Evolutionary conservation across 2,888 invertebrate species (phyloP), one percentile per base, ranked within the genome.

Genomic region (Lepeophtheirus nordmannii): DNA sequence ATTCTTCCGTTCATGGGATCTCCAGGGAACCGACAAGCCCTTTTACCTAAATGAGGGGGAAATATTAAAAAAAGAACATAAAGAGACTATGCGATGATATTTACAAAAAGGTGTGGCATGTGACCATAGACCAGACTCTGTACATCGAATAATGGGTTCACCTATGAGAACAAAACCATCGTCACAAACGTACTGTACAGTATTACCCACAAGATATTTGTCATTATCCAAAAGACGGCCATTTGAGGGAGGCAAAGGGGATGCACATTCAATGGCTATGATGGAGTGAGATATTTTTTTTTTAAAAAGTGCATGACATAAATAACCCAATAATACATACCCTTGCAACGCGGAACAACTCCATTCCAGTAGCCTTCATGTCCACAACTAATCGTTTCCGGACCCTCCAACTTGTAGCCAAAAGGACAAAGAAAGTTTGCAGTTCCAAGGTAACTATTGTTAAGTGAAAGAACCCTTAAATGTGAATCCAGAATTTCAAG

Each of bases 61-160:
- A 30, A n/a, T n/a, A n/a, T n/a, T n/a, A n/a, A n/a, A n/a, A n/a
- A n/a, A n/a, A n/a, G n/a, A n/a, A n/a, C n/a, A n/a, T n/a, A n/a
- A n/a, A n/a, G n/a, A n/a, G n/a, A n/a, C n/a, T n/a, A n/a, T n/a
- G n/a, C n/a, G n/a, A n/a, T n/a, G n/a, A n/a, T n/a, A n/a, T 20
- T 23, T 40, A 68, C 78, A 80, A 17, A 71, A 68, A 67, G 17
- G 63, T 77, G 88, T 83, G 30, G 86, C 85, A 75, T 88, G 87
- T 1, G 88, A 88, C 89, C 89, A 90, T 73, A 84, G 85, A 61
- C 89, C 89, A 68, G 84, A 85, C 75, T 89, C 89, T 8, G 87
- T 88, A 77, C 90, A 90, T 58, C 89, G 86, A 70, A 87, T 85
- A 69, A 86, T 86, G 0, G 84, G 82, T 74, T 89, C 87, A 7